Conservation (phyloP, 2,797 vertebrate genomes). For the Brachyalestes nurse region DNA sequence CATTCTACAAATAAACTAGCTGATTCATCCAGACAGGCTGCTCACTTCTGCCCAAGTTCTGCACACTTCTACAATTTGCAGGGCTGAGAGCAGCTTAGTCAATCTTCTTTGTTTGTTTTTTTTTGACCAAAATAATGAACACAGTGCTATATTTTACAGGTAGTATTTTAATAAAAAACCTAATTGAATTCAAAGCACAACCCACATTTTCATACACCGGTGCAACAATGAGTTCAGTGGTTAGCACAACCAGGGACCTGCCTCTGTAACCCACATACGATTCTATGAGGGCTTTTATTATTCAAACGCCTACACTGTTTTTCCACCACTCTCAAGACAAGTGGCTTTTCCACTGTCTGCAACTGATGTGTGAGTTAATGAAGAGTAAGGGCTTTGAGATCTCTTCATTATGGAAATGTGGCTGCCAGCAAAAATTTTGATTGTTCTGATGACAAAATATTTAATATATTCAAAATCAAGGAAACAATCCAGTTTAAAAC, state of each 20-base stretch:
- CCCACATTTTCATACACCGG: constrained; percentile 19
- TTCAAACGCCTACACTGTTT: constrained; percentile 45
- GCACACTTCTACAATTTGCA: constrained; percentile 31
- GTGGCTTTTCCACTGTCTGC: constrained; percentile 18
- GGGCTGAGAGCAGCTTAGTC: not conserved
- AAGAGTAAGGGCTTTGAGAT: not conserved
- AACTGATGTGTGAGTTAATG: not conserved
- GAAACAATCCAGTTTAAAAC: not conserved
- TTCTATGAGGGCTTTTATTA: constrained; percentile 23
- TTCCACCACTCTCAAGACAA: constrained; percentile 49
- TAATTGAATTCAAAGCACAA: not conserved
- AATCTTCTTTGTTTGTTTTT: not conserved
- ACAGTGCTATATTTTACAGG: not conserved
- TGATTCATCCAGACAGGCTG: constrained; percentile 35
- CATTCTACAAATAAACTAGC: constrained; percentile 33
- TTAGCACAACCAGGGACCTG: not conserved
- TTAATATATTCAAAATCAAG: not conserved
- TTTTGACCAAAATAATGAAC: not conserved
- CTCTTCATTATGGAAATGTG: not conserved
- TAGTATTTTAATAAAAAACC: not conserved
- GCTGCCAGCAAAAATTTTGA: not conserved
- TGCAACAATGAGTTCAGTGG: constrained; percentile 1
- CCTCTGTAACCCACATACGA: not conserved
- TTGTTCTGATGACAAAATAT: not conserved
- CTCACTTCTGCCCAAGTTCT: constrained; percentile 27